Conservation (phyloP, 1,140 invertebrate species). For the Atta colombica region DNA sequence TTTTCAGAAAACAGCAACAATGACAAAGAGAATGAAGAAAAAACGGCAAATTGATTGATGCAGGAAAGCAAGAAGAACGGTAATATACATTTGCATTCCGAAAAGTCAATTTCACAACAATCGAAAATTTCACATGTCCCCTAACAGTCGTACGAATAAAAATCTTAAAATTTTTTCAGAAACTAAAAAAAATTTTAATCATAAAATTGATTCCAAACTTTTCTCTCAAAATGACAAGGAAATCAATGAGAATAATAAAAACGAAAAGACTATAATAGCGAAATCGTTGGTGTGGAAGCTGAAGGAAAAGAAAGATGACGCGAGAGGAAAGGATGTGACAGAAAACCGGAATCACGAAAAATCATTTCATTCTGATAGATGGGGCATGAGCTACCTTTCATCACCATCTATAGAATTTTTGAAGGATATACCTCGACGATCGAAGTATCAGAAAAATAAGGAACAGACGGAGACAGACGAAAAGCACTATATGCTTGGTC, state of each 20-base stretch:
- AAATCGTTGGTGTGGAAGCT: background rate
- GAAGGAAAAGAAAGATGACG: background rate
- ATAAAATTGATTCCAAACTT: background rate
- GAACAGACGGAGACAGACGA: background rate
- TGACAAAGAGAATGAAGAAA: background rate
- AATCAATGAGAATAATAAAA: background rate
- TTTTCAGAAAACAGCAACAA: background rate
- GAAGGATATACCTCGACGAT: conserved; percentile 18
- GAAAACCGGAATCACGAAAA: conserved; percentile 8
- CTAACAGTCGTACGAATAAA: background rate
- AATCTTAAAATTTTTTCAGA: background rate
- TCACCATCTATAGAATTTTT: conserved; percentile 60
- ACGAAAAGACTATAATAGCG: background rate
- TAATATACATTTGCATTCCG: background rate
- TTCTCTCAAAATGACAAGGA: background rate
- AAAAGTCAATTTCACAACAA: background rate
- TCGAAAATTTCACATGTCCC: background rate
- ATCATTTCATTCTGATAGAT: conserved; percentile 56
- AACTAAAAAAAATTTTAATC: background rate
- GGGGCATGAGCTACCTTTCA: conserved; percentile 51
- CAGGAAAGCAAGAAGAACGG: background rate
- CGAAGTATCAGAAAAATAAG: conserved; percentile 25
- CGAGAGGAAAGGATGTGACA: background rate
- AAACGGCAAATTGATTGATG: background rate
- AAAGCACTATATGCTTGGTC: conserved; percentile 10